These are phyloP conservation scores for Patella vulgata DNA, from an alignment of 1,140 invertebrate species.

Conservation along the genomic window DNA sequence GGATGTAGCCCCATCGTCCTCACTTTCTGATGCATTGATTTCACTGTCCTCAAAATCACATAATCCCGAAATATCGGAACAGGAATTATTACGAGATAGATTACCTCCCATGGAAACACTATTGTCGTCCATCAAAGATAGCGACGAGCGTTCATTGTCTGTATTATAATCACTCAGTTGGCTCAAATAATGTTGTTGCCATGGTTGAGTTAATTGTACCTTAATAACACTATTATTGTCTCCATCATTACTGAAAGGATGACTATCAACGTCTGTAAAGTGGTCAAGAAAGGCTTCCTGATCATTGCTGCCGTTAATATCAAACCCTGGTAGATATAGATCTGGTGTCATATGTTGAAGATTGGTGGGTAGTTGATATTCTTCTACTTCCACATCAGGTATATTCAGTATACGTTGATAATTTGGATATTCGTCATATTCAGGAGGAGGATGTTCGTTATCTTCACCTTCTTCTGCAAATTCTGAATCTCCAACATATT, in stretches of 20 bases:
- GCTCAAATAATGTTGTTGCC: slow-evolving; percentile 39
- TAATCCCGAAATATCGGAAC: slow-evolving; percentile 83
- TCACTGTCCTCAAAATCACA: slow-evolving; percentile 89
- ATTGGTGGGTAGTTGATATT: slow-evolving; percentile 70
- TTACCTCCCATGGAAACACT: slow-evolving; percentile 77
- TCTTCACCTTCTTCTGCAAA: slow-evolving; percentile 72
- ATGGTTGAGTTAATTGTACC: slow-evolving; percentile 30
- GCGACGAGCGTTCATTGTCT: slow-evolving; percentile 37
- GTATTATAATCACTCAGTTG: slow-evolving; percentile 45
- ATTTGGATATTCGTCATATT: slow-evolving; percentile 45
- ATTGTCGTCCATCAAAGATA: slow-evolving; percentile 74
- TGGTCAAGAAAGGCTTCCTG: slow-evolving; percentile 35
- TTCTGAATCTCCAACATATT: slow-evolving; percentile 75
- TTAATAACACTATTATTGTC: slow-evolving; percentile 72
- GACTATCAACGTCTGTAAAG: slow-evolving; percentile 41
- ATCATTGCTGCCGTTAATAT: slow-evolving; percentile 34
- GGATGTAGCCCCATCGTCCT: slow-evolving; percentile 28
- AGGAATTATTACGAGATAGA: slow-evolving; percentile 72
- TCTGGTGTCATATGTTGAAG: slow-evolving; percentile 85
- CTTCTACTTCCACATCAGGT: slow-evolving; percentile 60
- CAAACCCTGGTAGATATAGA: slow-evolving; percentile 79
- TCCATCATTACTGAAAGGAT: slow-evolving; percentile 45
- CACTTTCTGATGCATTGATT: slow-evolving; percentile 53
- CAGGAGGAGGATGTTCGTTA: slow-evolving; percentile 40
- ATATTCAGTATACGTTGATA: slow-evolving; percentile 65